These are phyloP conservation scores for Stenchaetothrips biformis DNA, from an alignment of 2,888 invertebrate genomes.

Conservation along the genomic window DNA sequence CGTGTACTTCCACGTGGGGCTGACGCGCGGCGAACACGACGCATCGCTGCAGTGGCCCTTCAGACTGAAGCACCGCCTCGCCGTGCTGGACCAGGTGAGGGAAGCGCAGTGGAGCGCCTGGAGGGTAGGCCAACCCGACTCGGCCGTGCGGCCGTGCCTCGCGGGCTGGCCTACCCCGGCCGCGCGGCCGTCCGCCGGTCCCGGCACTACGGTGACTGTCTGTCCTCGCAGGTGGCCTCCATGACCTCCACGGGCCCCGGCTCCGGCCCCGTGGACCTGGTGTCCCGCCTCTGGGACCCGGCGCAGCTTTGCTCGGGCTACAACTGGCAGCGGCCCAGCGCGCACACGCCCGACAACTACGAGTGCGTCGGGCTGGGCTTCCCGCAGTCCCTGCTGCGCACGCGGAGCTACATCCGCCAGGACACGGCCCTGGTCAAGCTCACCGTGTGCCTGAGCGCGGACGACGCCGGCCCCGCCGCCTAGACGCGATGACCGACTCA, in stretches of 20 bases:
- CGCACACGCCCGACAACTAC: conserved; percentile 41
- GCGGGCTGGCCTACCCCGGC: too few species aligned
- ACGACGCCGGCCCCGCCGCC: too few species aligned
- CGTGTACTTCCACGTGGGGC: conserved; percentile 44
- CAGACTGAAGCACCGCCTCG: conserved; percentile 41
- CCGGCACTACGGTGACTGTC: background rate
- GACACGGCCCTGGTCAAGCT: conserved; percentile 53
- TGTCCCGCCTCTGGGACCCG: conserved; percentile 44
- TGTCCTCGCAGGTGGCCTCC: conserved; percentile 19
- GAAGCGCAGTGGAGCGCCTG: background rate
- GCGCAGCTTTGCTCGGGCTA: conserved; percentile 43
- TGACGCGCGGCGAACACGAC: conserved; percentile 43
- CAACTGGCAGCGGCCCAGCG: conserved; percentile 44
- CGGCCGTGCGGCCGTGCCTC: too few species aligned
- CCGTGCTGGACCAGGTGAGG: conserved; percentile 40
- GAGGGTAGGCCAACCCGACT: too few species aligned
- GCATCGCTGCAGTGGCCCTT: conserved; percentile 44
- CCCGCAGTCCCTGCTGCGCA: conserved; percentile 49
- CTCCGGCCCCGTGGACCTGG: conserved; percentile 37
- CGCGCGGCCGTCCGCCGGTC: too few species aligned
- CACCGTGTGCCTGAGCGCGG: conserved; percentile 48
- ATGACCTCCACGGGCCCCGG: conserved; percentile 7
- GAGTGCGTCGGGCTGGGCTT: conserved; percentile 50
- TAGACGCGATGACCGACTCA: too few species aligned
- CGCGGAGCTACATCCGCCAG: conserved; percentile 48